Conservation (phyloP, 1,140 invertebrate genomes). For the Leptopilina boulardi region DNA sequence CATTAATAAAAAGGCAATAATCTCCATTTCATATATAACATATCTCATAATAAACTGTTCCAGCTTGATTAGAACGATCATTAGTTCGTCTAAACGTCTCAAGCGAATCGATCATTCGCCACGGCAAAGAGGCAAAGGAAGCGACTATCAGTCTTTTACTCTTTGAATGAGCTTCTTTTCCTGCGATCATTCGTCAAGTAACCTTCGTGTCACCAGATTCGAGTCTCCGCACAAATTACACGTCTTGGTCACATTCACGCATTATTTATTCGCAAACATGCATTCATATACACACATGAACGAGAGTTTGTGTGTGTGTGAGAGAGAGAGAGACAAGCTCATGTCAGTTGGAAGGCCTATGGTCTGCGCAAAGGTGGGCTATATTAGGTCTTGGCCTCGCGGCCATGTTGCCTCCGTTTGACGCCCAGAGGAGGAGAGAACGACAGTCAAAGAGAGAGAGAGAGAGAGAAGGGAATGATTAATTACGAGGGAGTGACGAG, state of each 20-base stretch:
- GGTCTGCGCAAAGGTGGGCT: conserved; percentile 51
- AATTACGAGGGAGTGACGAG: conserved; percentile 74
- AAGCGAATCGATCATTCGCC: conserved; percentile 32
- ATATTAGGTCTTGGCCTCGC: conserved; percentile 57
- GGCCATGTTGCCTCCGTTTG: conserved; percentile 70
- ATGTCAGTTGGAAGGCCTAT: conserved; percentile 35
- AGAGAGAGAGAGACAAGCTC: conserved; percentile 14
- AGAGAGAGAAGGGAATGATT: conserved; percentile 70
- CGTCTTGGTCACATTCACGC: conserved; percentile 33
- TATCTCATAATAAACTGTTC: conserved; percentile 14
- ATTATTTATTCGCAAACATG: conserved; percentile 12
- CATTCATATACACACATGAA: background rate
- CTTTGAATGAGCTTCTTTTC: conserved; percentile 24
- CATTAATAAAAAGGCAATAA: conserved; percentile 29
- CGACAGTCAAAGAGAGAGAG: conserved; percentile 44
- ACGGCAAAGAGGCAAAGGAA: conserved; percentile 15
- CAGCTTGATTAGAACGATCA: conserved; percentile 31
- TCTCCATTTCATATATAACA: conserved; percentile 26
- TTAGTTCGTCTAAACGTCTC: conserved; percentile 27
- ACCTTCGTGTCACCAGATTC: conserved; percentile 42
- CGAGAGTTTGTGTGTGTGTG: background rate
- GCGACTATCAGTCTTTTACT: conserved; percentile 19
- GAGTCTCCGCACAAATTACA: conserved; percentile 39
- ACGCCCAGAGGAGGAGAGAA: conserved; percentile 65
- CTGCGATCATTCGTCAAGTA: conserved; percentile 33